Conservation (phyloP, 2,113 vertebrate species). For the Eurystomus gularis region DNA sequence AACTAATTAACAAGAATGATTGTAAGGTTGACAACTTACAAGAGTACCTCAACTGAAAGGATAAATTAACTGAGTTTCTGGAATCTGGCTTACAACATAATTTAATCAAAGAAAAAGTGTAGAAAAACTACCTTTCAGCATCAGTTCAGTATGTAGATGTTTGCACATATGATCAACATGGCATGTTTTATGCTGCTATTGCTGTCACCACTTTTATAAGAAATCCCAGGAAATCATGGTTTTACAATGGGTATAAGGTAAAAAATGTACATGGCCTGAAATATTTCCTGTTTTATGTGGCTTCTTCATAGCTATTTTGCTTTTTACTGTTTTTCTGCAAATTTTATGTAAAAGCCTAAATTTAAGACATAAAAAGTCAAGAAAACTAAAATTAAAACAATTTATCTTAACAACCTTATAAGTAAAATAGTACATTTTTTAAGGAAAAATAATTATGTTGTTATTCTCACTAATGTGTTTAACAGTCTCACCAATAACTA, state of each 20-base stretch:
- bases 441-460: not conserved
- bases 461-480: not conserved
- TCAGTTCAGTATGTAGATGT: not conserved
- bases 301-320: not conserved
- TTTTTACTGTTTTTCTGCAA: constrained; percentile 1
- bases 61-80: constrained; percentile 1
- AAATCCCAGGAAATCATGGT: not conserved
- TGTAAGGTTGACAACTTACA: constrained; percentile 29
- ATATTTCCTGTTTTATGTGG: not conserved
- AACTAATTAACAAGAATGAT: not conserved
- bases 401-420: constrained; percentile 2
- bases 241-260: not conserved
- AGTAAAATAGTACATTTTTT: not conserved
- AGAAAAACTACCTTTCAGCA: not conserved
- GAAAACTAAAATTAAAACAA: constrained; percentile 29
- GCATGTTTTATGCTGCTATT: not conserved
- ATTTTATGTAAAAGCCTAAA: constrained; percentile 26
- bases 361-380: constrained; percentile 9
- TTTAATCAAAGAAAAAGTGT: not conserved
- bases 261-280: not conserved
- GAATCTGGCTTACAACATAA: not conserved
- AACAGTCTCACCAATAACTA: not conserved
- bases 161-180: not conserved
- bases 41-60: constrained; percentile 15
- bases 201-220: not conserved